Conservation (phyloP, 2,113 vertebrate genomes). For the mouse (Mus musculus) region DNA sequence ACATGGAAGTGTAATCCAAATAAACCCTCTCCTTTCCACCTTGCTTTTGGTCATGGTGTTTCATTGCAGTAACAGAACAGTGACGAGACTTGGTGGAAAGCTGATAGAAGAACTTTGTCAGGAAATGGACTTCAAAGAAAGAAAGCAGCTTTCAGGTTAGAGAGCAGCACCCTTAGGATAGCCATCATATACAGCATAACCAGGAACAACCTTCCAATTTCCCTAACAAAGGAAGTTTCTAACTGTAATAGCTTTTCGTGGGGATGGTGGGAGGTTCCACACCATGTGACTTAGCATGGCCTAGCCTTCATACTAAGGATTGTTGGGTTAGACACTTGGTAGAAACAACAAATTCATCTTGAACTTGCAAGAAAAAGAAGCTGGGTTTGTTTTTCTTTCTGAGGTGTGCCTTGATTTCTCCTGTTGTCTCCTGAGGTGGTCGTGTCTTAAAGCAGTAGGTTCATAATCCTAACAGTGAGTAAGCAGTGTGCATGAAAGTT, state of each 20-base stretch:
- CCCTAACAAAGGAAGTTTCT: background rate
- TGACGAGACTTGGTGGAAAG: background rate
- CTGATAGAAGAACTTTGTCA: background rate
- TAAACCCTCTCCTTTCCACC: background rate
- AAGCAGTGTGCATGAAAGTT: background rate
- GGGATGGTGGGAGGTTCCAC: background rate
- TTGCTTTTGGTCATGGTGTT: background rate
- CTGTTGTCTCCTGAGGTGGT: background rate
- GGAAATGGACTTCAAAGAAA: background rate
- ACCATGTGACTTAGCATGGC: background rate
- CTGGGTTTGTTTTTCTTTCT: background rate
- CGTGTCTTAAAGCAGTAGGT: background rate
- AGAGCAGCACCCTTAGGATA: background rate
- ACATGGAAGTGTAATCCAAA: background rate
- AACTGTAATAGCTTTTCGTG: background rate
- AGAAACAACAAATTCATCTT: background rate
- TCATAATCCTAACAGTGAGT: background rate
- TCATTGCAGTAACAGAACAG: background rate
- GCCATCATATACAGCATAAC: background rate
- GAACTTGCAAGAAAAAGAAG: background rate
- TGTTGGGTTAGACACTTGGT: background rate
- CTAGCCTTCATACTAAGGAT: background rate
- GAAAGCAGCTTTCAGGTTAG: background rate
- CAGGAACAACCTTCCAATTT: background rate
- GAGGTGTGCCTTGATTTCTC: background rate